Percentiles rank a stretch among this genome's conserved stretches.
These are phyloP conservation scores for Agrilus biguttatus DNA, from an alignment of 2,888 invertebrate genomes.

Conservation along the genomic window DNA sequence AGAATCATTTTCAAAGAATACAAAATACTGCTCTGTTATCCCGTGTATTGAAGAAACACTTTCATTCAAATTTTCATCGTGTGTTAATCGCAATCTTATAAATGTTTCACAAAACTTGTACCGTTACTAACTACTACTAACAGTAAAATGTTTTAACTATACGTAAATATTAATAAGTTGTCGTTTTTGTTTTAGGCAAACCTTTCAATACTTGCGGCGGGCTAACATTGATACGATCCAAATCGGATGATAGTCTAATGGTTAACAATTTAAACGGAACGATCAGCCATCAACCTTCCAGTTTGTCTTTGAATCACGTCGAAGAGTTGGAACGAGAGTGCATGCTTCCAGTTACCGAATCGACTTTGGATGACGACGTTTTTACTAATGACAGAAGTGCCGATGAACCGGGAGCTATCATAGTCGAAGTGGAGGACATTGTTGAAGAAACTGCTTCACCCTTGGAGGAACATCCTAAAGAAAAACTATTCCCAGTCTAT, in stretches of 20 bases:
- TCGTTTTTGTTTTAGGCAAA: too few relatives aligned
- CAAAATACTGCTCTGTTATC: too few relatives aligned
- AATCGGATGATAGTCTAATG: slow-evolving; percentile 64
- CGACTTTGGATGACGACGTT: slow-evolving; percentile 19
- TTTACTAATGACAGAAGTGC: slow-evolving; percentile 17
- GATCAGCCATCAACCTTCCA: slow-evolving; percentile 54
- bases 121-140: too few relatives aligned
- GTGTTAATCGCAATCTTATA: too few relatives aligned
- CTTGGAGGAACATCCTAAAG: slow-evolving; percentile 48
- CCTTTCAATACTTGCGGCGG: too few relatives aligned
- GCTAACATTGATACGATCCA: slow-evolving; percentile 45
- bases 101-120: too few relatives aligned
- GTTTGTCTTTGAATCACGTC: slow-evolving; percentile 57
- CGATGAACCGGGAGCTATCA: slow-evolving; percentile 55
- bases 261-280: slow-evolving; percentile 28
- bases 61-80: too few relatives aligned
- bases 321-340: slow-evolving; percentile 46
- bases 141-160: too few relatives aligned
- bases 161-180: too few relatives aligned
- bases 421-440: slow-evolving; percentile 69
- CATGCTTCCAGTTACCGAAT: slow-evolving; percentile 14
- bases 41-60: too few relatives aligned
- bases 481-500: slow-evolving; percentile 63
- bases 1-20: too few relatives aligned
- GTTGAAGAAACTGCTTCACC: slow-evolving; percentile 67